Evolutionary conservation across 2,888 invertebrate species (phyloP), one percentile per base, ranked within the genome.

Genomic region (Euzophera pinguis): DNA sequence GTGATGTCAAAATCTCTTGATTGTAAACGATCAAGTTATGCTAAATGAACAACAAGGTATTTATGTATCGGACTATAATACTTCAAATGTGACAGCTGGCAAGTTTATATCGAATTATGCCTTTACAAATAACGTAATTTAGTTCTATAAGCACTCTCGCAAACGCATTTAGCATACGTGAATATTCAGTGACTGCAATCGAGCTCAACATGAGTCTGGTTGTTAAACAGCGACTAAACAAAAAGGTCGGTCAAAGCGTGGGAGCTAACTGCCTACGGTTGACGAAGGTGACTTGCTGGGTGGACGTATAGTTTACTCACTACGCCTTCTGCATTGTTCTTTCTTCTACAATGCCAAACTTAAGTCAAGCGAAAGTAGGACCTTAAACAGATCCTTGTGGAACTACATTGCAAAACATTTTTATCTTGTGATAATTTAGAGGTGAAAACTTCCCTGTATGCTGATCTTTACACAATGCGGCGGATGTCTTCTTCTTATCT

Each of bases 401-500:
- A 7, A 39, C 27, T 3, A 22, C 22, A 6, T 45, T 38, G 27
- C 49, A 39, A 50, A 50, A 41, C 9, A 17, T 42, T 42, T 49
- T 42, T 32, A n/a, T 34, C 12, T 57, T 60, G 57, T 54, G 61
- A 59, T 62, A 59, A 53, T 47, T 52, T 45, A n/a, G 55, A 56
- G 60, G 59, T 61, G 55, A 63, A 58, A 59, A 69, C 64, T 66
- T 72, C 64, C 68, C 66, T 63, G 47, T 62, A 45, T 55, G 59
- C 59, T 61, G 62, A 62, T 69, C 70, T 75, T 75, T 69, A 74
- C 64, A 72, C 65, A 74, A 72, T 75, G 78, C 78, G 80, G 83
- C 86, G 88, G 88, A 87, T 79, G 82, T 80, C 69, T 75, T 63
- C 58, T 65, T 62, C 73, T 87, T 85, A 88, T 87, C 87, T 81